These are phyloP conservation scores for Pristionchus japonicus DNA, from an alignment of 2,888 invertebrate genomes.

Conservation along the genomic window DNA sequence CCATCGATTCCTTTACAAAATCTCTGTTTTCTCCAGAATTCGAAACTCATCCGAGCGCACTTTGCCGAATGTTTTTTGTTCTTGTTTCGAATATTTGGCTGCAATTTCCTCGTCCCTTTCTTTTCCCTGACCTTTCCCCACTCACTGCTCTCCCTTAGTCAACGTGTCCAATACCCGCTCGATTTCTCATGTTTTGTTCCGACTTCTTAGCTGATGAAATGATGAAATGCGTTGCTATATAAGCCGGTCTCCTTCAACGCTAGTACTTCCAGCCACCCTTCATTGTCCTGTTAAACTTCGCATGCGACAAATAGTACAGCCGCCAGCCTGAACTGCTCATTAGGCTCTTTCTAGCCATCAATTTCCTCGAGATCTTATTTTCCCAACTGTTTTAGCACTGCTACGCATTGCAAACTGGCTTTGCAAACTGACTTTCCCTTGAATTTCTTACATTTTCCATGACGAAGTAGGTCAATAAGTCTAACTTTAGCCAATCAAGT, in stretches of 20 bases:
- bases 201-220: not conserved
- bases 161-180: not conserved
- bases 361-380: no score
- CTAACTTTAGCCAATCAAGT: not conserved
- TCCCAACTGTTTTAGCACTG: not conserved
- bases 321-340: no score
- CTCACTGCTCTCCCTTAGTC: not conserved
- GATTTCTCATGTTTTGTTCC: constrained; percentile 16
- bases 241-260: not conserved
- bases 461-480: not conserved
- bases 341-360: no score
- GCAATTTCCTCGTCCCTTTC: no score
- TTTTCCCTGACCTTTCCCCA: not conserved
- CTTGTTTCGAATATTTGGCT: not conserved
- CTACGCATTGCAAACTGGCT: not conserved
- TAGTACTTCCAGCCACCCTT: not conserved
- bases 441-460: not conserved
- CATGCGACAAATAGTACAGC: no score
- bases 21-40: no score
- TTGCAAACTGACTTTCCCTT: not conserved
- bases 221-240: constrained; percentile 18
- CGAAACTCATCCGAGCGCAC: no score
- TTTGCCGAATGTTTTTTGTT: no score
- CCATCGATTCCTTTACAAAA: no score
- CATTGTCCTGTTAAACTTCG: no score